A percentile compares a stretch with the other conserved stretches of the same genome.
Evolutionary conservation across 2,113 vertebrate genomes (phyloP).

Genomic region (Charina bottae): DNA sequence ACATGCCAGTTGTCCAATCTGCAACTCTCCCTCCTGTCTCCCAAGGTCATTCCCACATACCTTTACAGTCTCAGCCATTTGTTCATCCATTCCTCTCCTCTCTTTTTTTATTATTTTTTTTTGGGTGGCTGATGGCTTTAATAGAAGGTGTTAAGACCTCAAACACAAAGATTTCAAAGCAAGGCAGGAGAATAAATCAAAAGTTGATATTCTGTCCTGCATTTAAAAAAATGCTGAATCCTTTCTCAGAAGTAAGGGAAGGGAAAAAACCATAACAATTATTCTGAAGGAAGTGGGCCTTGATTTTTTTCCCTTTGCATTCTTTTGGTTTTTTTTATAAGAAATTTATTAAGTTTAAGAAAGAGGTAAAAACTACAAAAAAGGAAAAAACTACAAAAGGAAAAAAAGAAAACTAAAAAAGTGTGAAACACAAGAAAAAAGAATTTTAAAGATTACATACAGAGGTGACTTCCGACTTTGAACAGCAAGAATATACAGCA

Average conservation of each 20-base stretch:
- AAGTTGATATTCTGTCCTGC: neutral
- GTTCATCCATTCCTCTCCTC: neutral
- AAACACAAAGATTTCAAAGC: neutral
- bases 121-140: slow-evolving; percentile 29
- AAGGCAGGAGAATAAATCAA: slow-evolving; percentile 1
- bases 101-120: too few relatives aligned
- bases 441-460: too few relatives aligned
- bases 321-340: too few relatives aligned
- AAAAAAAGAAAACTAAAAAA: too few relatives aligned
- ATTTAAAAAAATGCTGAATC: neutral
- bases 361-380: too few relatives aligned
- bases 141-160: slow-evolving; percentile 2
- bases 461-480: too few relatives aligned
- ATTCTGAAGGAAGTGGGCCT: neutral
- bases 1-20: neutral
- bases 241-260: neutral
- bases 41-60: neutral
- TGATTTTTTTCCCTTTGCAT: neutral
- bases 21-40: neutral
- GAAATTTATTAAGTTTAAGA: too few relatives aligned
- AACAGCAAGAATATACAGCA: too few relatives aligned
- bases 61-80: neutral
- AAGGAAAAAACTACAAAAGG: too few relatives aligned
- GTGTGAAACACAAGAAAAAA: too few relatives aligned
- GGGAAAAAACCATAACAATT: neutral